Base-by-base conservation (phyloP, 2,113 vertebrate species). In the Actenoides lindsayi region DNA sequence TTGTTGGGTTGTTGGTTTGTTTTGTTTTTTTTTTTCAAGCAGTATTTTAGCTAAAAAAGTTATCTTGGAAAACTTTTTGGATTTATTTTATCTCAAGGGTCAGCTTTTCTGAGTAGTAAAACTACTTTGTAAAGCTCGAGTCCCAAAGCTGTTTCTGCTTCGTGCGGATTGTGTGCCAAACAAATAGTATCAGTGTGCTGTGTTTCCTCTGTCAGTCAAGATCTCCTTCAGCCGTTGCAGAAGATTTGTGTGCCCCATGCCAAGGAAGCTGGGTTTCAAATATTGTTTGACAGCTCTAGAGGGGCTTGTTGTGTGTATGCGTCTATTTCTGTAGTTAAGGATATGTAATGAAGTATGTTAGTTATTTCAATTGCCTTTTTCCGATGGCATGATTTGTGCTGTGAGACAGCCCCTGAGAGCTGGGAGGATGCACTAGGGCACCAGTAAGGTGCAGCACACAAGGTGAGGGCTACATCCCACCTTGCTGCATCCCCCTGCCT, bases 371-470 rank as follows among this genome's bases (percentile, higher is more conserved):
- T 13, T 50, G 50, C 9, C 0, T 20, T 88, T 83, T 70, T 17
- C n/a, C 4, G 0, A 5, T 30, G 39, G 18, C 17, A 9, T 62
- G 65, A 2, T 63, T 41, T 44, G 60, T 15, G 50, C 46, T 35
- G 39, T 4, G 57, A 68, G 63, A 33, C 62, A 35, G 17, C 35
- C 53, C 19, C 53, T 35, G 62, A 28, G 67, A 15, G 1, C 12
- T 2, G 4, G n/a, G 18, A 35, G 48, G 53, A 27, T 64, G 75
- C 57, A 1, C 18, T 23, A 8, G 41, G 24, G 41, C 35, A 28
- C 24, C 0, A 1, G 18, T 42, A 11, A 9, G 48, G 30, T 0
- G 12, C 42, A 46, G 23, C 27, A 1, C 59, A 13, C 1, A 4
- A 31, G 31, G 18, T 8, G 75, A 44, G 21, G 28, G 62, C 48